phyloP scores from a whole-genome alignment of 2,888 invertebrate species.

The Andrena flavipes region DNA sequence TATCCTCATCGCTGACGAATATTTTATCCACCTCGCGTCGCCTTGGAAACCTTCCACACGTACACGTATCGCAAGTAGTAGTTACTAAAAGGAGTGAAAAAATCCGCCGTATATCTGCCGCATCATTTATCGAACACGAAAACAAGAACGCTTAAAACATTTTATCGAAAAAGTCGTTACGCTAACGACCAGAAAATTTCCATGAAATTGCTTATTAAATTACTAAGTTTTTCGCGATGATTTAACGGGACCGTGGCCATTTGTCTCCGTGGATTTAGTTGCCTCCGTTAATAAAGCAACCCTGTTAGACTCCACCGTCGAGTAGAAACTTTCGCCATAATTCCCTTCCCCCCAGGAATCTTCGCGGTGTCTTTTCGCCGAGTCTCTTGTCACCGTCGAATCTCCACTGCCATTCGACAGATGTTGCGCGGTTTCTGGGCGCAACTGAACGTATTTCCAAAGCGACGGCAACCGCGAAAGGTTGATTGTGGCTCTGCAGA shows the following conservation, averaged over 20 bases:
- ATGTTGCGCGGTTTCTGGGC: background rate
- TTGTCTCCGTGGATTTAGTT: slow-evolving; percentile 82
- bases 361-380: background rate
- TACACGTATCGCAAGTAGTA: slow-evolving; percentile 1
- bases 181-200: slow-evolving; percentile 78
- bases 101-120: slow-evolving; percentile 1
- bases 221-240: slow-evolving; percentile 82
- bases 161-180: slow-evolving; percentile 68
- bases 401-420: background rate
- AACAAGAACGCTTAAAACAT: slow-evolving; percentile 48
- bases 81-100: background rate
- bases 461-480: background rate
- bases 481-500: background rate
- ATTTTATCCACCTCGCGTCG: slow-evolving; percentile 44
- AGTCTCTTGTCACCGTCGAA: background rate
- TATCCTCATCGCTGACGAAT: slow-evolving; percentile 41
- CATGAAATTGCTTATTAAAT: slow-evolving; percentile 84
- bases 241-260: slow-evolving; percentile 81
- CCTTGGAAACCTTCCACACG: slow-evolving; percentile 12
- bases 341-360: slow-evolving; percentile 40
- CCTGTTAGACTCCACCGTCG: slow-evolving; percentile 57
- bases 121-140: background rate
- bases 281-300: slow-evolving; percentile 74
- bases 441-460: background rate
- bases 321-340: slow-evolving; percentile 70